A percentile compares a stretch with the other conserved stretches of the same genome.
These are phyloP conservation scores for Pyrgus malvae DNA, from an alignment of 2,888 invertebrate genomes.

Conservation along the genomic window DNA sequence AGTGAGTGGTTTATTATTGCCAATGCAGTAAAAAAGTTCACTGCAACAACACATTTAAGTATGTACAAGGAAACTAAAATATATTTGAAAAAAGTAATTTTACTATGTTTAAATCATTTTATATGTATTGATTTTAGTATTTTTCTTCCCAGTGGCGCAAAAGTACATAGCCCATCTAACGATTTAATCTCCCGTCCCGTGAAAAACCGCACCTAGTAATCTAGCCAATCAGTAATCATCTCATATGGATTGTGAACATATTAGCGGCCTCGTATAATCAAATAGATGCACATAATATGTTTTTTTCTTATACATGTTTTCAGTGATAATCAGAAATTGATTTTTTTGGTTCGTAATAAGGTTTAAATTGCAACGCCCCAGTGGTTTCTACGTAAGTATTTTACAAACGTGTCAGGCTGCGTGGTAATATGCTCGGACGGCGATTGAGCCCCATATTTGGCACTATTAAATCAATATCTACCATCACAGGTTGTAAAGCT, in stretches of 20 bases:
- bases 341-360: background rate
- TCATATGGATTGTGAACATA: background rate
- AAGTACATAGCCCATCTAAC: no score
- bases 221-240: background rate
- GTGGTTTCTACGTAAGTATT: background rate
- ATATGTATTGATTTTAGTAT: no score
- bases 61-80: no score
- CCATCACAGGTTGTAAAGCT: constrained; percentile 17
- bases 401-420: background rate
- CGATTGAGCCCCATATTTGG: constrained; percentile 37
- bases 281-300: background rate
- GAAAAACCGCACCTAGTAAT: background rate
- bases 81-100: no score
- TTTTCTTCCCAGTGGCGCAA: no score
- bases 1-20: no score
- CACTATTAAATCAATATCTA: constrained; percentile 33
- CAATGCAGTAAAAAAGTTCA: no score
- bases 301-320: background rate
- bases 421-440: constrained; percentile 12
- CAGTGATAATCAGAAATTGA: background rate
- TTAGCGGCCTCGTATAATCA: background rate
- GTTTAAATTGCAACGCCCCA: constrained; percentile 4
- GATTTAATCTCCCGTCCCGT: no score
- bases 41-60: no score
- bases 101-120: no score